A percentile compares a stretch with the other conserved stretches of the same genome.
Conservation (phyloP, 2,888 invertebrate genomes). For the Oligia latruncula region DNA sequence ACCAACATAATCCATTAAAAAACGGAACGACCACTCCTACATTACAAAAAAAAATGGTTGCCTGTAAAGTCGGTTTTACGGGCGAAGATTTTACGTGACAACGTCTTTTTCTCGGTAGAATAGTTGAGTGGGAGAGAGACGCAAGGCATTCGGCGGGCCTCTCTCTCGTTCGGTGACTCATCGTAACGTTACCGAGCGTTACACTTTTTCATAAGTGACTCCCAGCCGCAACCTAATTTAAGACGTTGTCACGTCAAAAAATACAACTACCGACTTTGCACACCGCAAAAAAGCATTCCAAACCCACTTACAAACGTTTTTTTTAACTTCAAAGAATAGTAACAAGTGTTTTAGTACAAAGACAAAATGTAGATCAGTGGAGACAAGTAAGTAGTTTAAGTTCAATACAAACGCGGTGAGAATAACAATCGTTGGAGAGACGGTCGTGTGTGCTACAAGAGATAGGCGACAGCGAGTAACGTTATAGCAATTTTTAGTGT, state of each 20-base stretch:
- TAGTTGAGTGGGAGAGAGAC: no score
- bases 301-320: conserved; percentile 8
- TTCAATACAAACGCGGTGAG: conserved; percentile 40
- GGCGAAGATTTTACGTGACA: no score
- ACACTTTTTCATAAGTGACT: no score
- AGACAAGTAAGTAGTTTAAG: conserved; percentile 44
- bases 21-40: neutral
- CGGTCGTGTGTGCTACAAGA: neutral
- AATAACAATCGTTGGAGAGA: conserved; percentile 30
- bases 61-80: no score
- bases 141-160: no score
- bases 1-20: conserved; percentile 6
- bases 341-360: conserved; percentile 19
- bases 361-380: conserved; percentile 45
- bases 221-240: no score
- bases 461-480: conserved; percentile 15
- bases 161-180: no score
- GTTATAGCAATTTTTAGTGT: neutral
- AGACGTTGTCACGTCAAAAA: no score
- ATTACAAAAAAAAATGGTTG: neutral
- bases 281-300: neutral
- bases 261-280: neutral
- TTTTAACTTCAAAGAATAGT: neutral
- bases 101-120: no score
- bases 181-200: no score